Evolutionary conservation across 2,888 invertebrate genomes (phyloP).

Genomic region (Acanthacorydalis orientalis): DNA sequence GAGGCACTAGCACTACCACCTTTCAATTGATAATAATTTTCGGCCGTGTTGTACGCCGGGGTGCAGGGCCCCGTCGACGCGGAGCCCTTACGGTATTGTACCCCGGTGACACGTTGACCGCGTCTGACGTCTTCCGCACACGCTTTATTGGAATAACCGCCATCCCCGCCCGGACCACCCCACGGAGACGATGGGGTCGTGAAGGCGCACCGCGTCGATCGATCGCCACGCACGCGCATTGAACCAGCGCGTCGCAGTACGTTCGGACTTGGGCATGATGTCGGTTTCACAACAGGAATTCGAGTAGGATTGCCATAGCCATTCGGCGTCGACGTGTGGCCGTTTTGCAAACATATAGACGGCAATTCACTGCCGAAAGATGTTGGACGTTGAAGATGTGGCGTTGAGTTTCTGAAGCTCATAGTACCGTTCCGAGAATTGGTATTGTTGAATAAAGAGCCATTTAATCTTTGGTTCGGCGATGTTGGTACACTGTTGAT

Average conservation of each 20-base stretch:
- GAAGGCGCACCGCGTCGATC: slow-evolving; percentile 11
- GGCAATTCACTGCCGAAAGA: no score
- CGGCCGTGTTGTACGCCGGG: background rate
- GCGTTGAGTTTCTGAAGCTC: no score
- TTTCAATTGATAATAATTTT: background rate
- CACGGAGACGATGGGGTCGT: slow-evolving; percentile 6
- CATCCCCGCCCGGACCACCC: background rate
- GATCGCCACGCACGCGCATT: slow-evolving; percentile 49
- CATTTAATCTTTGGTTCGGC: no score
- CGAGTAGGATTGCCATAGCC: no score
- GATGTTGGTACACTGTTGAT: no score
- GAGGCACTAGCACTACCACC: background rate
- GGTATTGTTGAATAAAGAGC: no score
- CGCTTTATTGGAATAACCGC: slow-evolving; percentile 3
- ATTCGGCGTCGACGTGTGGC: no score
- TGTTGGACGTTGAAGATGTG: no score
- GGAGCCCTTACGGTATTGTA: slow-evolving; percentile 1
- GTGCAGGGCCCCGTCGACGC: slow-evolving; percentile 1
- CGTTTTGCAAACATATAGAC: no score
- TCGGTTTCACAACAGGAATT: no score
- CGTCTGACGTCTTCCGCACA: background rate
- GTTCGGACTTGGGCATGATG: slow-evolving; percentile 1
- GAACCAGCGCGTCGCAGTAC: slow-evolving; percentile 45
- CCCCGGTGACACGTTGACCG: background rate
- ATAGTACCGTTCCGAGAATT: no score